phyloP scores from a whole-genome alignment of 2,113 vertebrate species.

The Sigmodon hispidus region DNA sequence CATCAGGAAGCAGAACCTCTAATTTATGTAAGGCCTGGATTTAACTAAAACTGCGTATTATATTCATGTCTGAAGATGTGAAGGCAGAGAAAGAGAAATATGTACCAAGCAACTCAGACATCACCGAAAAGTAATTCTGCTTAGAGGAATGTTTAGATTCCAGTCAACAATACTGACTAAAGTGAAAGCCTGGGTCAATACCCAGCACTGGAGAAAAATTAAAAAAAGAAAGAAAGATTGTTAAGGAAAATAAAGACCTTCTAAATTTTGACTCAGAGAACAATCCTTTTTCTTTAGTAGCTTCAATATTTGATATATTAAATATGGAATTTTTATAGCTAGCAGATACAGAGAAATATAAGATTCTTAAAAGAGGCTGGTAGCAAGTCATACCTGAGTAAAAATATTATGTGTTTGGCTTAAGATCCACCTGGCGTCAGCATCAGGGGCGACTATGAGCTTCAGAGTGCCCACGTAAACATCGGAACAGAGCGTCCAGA shows the following conservation, averaged over 20 bases:
- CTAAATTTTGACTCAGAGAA: background rate
- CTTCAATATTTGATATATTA: background rate
- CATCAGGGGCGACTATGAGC: constrained; percentile 95
- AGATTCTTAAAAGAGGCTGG: background rate
- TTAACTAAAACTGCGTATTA: background rate
- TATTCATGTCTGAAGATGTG: background rate
- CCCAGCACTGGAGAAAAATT: background rate
- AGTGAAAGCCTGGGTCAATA: background rate
- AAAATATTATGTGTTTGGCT: constrained; percentile 99
- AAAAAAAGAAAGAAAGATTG: background rate
- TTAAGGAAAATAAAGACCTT: background rate
- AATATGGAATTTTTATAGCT: background rate
- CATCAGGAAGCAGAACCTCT: background rate
- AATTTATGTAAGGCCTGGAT: constrained; percentile 30
- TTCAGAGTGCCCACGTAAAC: constrained; percentile 97
- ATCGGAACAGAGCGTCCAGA: constrained; percentile 98
- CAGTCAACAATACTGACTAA: background rate
- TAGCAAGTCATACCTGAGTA: constrained; percentile 92
- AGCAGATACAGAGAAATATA: background rate
- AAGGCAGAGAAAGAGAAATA: background rate
- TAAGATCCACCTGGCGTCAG: constrained; percentile 96
- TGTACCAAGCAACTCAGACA: background rate
- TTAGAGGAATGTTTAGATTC: background rate
- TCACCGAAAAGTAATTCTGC: background rate
- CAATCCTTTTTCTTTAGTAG: background rate